These are phyloP conservation scores for Cheiracanthium punctorium DNA, from an alignment of 2,888 invertebrate species.

Conservation along the genomic window DNA sequence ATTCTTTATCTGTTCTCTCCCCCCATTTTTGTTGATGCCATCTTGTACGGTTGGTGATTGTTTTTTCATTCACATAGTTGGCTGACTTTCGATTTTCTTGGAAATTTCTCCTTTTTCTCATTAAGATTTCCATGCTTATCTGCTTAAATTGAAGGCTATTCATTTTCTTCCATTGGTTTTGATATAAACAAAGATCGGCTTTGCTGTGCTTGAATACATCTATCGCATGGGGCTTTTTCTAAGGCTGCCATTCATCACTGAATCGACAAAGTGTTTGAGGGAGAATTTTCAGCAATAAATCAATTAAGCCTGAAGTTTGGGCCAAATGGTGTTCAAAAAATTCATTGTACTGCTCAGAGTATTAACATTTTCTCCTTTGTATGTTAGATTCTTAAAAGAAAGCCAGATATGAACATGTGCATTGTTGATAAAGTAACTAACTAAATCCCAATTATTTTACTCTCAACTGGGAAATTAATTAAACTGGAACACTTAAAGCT, in stretches of 20 bases:
- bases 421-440: no score
- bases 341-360: no score
- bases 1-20: constrained; percentile 56
- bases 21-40: constrained; percentile 46
- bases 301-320: background rate
- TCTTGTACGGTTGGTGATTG: constrained; percentile 58
- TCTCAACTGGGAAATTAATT: no score
- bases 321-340: background rate
- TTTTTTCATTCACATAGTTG: constrained; percentile 27
- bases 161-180: constrained; percentile 15
- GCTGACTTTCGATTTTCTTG: background rate
- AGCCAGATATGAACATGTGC: no score
- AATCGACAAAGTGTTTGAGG: background rate
- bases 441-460: no score
- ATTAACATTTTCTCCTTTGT: no score
- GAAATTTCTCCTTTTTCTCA: constrained; percentile 10
- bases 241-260: background rate
- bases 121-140: constrained; percentile 11
- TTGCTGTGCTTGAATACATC: background rate
- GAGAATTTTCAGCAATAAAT: constrained; percentile 1
- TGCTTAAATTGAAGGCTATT: constrained; percentile 12
- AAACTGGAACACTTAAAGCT: no score
- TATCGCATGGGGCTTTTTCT: background rate
- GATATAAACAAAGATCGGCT: background rate
- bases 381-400: no score